Evolutionary conservation across 1,140 invertebrate species (phyloP), one percentile per base, ranked within the genome.

Genomic region (Ceratitis capitata): DNA sequence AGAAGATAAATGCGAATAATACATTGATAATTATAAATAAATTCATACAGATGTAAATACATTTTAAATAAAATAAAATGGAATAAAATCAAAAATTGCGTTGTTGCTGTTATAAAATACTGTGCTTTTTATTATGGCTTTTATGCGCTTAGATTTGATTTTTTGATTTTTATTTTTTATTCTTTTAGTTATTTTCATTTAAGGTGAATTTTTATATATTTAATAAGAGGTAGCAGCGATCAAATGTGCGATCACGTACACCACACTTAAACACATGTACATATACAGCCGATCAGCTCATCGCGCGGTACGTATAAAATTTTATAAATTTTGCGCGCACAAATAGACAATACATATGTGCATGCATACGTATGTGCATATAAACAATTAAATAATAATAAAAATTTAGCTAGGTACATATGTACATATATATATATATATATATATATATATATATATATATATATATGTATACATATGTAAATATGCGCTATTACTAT

Each of bases 161-260:
- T n/a, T n/a, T 69, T 69, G 45, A 47, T 47, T 58, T 61, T 69
- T 39, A 16, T 69, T 47, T 58, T 61, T 69, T 39, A 16, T 69
- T 69, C 29, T 35, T 32, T 69, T 39, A 69, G 61, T 35, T 19
- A 39, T 39, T 69, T 69, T 69, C 39, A 69, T 69, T 69, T 69
- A 29, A 69, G 61, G 61, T 69, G 61, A 69, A 69, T 69, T 69
- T 69, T 29, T 69, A 35, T 69, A 39, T 69, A 39, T 32, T 69
- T 39, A 69, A 69, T 69, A 69, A 35, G 61, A 35, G 29, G 61
- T 16, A 69, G 61, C 61, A 39, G 61, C 61, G 32, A 35, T 69
- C 32, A 69, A 69, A 12, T 69, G 61, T 69, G 61, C 61, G 61
- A 69, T 69, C 61, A 69, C 61, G 61, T 69, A 69, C 61, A 29